phyloP scores from a whole-genome alignment of 2,888 invertebrate species.

The Macrosiphum euphorbiae region DNA sequence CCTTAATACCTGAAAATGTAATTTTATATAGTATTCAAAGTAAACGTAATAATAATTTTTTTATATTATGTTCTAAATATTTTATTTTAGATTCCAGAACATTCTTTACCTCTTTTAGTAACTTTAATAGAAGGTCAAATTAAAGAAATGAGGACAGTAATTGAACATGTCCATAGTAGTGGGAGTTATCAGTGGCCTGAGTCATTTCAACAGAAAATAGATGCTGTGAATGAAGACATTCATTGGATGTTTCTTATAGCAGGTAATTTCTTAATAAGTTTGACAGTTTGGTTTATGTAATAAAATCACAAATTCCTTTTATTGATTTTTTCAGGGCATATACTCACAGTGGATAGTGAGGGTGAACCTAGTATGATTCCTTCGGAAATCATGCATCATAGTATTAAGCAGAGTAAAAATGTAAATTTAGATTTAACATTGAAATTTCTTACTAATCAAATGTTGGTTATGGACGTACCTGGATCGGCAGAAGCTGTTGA shows the following conservation, averaged over 20 bases:
- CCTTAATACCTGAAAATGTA: background rate
- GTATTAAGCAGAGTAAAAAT: conserved; percentile 73
- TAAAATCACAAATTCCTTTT: background rate
- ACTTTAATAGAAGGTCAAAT: conserved; percentile 79
- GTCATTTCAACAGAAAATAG: conserved; percentile 70
- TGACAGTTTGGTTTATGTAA: background rate
- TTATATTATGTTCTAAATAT: background rate
- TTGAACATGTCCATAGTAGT: conserved; percentile 69
- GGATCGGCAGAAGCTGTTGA: conserved; percentile 73
- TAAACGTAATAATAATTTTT: conserved; percentile 71
- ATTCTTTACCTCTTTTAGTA: conserved; percentile 78
- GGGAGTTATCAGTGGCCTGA: conserved; percentile 20
- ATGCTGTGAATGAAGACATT: conserved; percentile 85
- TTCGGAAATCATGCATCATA: conserved; percentile 76
- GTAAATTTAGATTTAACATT: conserved; percentile 72
- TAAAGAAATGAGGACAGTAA: conserved; percentile 73
- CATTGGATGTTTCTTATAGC: conserved; percentile 88
- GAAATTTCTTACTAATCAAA: conserved; percentile 72
- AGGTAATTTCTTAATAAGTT: conserved; percentile 66
- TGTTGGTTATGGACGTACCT: conserved; percentile 69
- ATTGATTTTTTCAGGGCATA: conserved; percentile 73
- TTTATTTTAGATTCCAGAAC: conserved; percentile 74
- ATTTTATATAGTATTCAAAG: background rate
- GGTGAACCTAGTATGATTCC: conserved; percentile 80
- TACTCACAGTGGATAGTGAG: conserved; percentile 78